Evolutionary conservation across 2,797 vertebrate genomes (phyloP).

Genomic region (Adrianichthys oophorus): DNA sequence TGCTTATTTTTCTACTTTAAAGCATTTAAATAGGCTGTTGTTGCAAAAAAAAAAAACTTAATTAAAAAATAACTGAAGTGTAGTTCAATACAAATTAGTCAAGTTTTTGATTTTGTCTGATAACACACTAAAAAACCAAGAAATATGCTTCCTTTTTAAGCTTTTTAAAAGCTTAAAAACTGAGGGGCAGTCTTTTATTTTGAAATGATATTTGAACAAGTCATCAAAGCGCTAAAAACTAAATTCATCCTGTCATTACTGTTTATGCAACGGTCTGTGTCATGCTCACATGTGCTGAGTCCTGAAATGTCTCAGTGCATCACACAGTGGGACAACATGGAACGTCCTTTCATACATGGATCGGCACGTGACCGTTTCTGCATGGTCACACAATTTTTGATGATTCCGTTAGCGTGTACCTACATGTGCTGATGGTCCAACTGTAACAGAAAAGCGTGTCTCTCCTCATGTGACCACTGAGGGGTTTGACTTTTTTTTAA

Average conservation of each 20-base stretch:
- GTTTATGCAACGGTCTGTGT: constrained; percentile 68
- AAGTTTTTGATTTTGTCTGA: no score
- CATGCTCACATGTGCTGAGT: constrained; percentile 60
- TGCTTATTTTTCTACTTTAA: no score
- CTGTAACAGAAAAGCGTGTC: background rate
- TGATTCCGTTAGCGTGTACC: constrained; percentile 13
- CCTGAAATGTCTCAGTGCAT: constrained; percentile 45
- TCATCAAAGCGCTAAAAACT: constrained; percentile 30
- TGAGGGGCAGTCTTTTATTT: no score
- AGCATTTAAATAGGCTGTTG: no score
- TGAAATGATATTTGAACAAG: background rate
- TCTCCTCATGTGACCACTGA: background rate
- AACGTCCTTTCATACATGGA: constrained; percentile 17
- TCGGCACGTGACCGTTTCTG: constrained; percentile 47
- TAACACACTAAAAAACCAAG: no score
- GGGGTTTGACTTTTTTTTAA: constrained; percentile 2
- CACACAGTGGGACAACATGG: constrained; percentile 29
- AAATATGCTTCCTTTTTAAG: no score
- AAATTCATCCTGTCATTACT: constrained; percentile 29
- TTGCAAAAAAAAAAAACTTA: no score
- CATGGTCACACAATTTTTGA: constrained; percentile 31
- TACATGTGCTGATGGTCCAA: constrained; percentile 16
- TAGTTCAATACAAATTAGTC: no score
- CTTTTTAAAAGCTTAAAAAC: no score
- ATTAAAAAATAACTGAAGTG: no score